A percentile compares a stretch with the other conserved stretches of the same genome.
Conservation (phyloP, 1,140 invertebrate species). For the Procambarus virginalis region DNA sequence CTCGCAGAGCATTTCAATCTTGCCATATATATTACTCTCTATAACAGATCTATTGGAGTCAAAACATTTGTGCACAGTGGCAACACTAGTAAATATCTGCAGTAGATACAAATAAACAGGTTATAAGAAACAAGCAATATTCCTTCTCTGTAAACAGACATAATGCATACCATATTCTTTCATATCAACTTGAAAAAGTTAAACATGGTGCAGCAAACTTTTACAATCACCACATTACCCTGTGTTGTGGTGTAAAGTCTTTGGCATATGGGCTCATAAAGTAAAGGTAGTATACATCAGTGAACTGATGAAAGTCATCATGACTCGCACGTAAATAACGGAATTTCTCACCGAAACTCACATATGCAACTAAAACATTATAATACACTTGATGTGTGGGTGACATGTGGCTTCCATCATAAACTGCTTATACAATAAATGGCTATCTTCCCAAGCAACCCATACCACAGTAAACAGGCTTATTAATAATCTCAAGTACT, state of each 20-base stretch:
- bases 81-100: conserved; percentile 64
- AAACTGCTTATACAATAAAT: conserved; percentile 39
- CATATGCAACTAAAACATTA: conserved; percentile 18
- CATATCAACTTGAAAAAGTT: conserved; percentile 44
- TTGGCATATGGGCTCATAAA: conserved; percentile 62
- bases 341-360: conserved; percentile 1
- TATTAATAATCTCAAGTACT: conserved; percentile 49
- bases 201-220: conserved; percentile 61
- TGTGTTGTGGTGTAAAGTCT: conserved; percentile 56
- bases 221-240: conserved; percentile 46
- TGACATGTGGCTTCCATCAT: conserved; percentile 43
- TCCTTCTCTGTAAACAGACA: conserved; percentile 51
- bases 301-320: conserved; percentile 42
- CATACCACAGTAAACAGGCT: conserved; percentile 48
- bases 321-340: conserved; percentile 18
- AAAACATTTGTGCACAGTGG: conserved; percentile 57
- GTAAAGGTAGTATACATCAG: conserved; percentile 47
- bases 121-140: conserved; percentile 56
- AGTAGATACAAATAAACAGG: conserved; percentile 49
- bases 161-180: conserved; percentile 56
- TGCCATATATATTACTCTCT: conserved; percentile 16
- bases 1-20: conserved; percentile 7
- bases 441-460: conserved; percentile 50
- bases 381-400: conserved; percentile 5
- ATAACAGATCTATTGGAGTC: conserved; percentile 37